Evolutionary conservation across 2,888 invertebrate genomes (phyloP).

Genomic region (Pyralis farinalis): DNA sequence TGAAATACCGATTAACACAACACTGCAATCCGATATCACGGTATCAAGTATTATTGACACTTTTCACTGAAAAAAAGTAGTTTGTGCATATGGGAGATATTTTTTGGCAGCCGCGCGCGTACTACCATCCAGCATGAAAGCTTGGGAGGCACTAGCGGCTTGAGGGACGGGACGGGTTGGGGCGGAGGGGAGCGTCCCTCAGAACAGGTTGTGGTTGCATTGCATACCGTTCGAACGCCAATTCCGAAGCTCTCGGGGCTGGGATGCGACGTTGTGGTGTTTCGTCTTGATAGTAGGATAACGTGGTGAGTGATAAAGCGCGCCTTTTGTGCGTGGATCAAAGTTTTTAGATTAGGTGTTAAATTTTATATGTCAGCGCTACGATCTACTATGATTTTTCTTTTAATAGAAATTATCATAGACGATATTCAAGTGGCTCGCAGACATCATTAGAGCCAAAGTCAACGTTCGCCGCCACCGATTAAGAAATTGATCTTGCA

Average conservation of each 20-base stretch:
- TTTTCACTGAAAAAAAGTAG: constrained; percentile 23
- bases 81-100: constrained; percentile 20
- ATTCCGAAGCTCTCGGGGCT: constrained; percentile 60
- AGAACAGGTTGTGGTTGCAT: constrained; percentile 73
- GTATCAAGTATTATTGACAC: constrained; percentile 15
- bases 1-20: constrained; percentile 30
- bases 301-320: constrained; percentile 55
- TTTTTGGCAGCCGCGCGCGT: constrained; percentile 33
- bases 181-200: constrained; percentile 39
- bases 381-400: too few species aligned
- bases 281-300: constrained; percentile 55
- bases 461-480: too few species aligned
- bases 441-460: too few species aligned
- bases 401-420: too few species aligned
- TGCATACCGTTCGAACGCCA: constrained; percentile 71
- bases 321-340: background rate
- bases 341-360: too few species aligned
- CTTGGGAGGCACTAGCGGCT: constrained; percentile 54
- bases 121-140: constrained; percentile 35
- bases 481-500: too few species aligned
- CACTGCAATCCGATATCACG: constrained; percentile 72
- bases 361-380: too few species aligned
- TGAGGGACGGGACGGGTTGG: constrained; percentile 19
- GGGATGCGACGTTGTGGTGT: constrained; percentile 48
- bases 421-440: too few species aligned